These are phyloP conservation scores for Cladorhizidae sp. DNA, from an alignment of 37 sponge, comb jelly and placozoan species.

Conservation along the genomic window DNA sequence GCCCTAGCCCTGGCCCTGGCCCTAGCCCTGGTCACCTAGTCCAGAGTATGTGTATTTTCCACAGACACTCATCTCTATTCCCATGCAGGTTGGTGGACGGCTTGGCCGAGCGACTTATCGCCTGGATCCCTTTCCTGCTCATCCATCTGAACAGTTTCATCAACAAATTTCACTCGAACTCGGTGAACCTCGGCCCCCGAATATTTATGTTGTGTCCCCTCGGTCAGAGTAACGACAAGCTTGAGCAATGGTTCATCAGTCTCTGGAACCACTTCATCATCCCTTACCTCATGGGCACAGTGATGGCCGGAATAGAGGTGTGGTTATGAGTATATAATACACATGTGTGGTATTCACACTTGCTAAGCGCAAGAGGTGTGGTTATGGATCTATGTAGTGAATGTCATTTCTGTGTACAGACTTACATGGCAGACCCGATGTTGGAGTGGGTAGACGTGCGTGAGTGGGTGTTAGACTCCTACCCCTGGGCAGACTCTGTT, in stretches of 20 bases:
- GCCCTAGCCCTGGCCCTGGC: too few relatives aligned
- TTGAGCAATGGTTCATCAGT: conserved; percentile 82
- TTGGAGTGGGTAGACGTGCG: conserved; percentile 78
- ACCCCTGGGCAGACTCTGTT: conserved; percentile 60
- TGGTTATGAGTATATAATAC: not conserved
- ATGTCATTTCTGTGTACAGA: conserved; percentile 28
- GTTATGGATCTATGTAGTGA: too few relatives aligned
- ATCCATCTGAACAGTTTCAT: conserved; percentile 68
- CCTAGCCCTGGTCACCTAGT: too few relatives aligned
- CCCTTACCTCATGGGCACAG: conserved; percentile 78
- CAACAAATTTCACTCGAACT: conserved; percentile 68
- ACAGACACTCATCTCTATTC: not conserved
- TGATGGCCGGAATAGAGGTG: conserved; percentile 86
- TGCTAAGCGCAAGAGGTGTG: too few relatives aligned
- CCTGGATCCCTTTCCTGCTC: conserved; percentile 74
- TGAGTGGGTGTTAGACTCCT: conserved; percentile 75
- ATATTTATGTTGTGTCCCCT: conserved; percentile 77
- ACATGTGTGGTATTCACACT: too few relatives aligned
- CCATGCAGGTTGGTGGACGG: conserved; percentile 33
- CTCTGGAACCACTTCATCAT: conserved; percentile 86
- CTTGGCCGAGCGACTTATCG: conserved; percentile 41
- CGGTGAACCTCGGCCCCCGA: conserved; percentile 72
- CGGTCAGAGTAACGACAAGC: conserved; percentile 20
- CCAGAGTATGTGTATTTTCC: not conserved
- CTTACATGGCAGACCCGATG: conserved; percentile 58